Evolutionary conservation across 2,888 invertebrate species (phyloP).

Genomic region (Brachyopa scutellaris): DNA sequence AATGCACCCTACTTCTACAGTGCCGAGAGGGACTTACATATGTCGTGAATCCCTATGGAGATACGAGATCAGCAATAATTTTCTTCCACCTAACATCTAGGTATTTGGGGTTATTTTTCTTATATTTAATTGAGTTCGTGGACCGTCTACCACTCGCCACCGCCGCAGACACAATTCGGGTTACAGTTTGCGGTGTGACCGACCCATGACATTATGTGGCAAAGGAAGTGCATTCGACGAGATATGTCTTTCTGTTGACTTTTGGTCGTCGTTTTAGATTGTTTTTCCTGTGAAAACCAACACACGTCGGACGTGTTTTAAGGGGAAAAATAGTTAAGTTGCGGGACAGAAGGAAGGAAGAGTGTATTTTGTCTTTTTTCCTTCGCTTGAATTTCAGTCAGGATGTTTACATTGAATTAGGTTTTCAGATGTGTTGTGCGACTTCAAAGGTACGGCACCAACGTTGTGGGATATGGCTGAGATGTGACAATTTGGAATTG

Average conservation of each 20-base stretch:
- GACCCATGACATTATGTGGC: not conserved
- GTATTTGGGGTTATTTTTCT: conserved; percentile 26
- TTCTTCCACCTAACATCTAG: too few species aligned
- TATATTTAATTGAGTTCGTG: conserved; percentile 24
- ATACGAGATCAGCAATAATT: too few species aligned
- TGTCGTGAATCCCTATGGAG: too few species aligned
- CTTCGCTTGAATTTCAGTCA: conserved; percentile 11
- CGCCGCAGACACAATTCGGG: too few species aligned
- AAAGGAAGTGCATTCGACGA: not conserved
- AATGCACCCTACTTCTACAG: conserved; percentile 35
- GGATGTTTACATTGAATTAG: not conserved
- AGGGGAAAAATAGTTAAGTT: not conserved
- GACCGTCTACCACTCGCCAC: too few species aligned
- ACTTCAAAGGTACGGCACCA: too few species aligned
- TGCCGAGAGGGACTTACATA: too few species aligned
- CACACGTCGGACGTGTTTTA: not conserved
- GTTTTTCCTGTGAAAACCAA: not conserved
- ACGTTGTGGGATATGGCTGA: too few species aligned
- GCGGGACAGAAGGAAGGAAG: not conserved
- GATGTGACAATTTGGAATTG: too few species aligned
- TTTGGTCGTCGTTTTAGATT: not conserved
- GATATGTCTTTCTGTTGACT: not conserved
- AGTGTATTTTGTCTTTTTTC: conserved; percentile 15
- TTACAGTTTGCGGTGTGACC: conserved; percentile 16
- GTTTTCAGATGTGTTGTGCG: too few species aligned